phyloP scores from a whole-genome alignment of 2,113 vertebrate genomes.

The Halichoeres trimaculatus region DNA sequence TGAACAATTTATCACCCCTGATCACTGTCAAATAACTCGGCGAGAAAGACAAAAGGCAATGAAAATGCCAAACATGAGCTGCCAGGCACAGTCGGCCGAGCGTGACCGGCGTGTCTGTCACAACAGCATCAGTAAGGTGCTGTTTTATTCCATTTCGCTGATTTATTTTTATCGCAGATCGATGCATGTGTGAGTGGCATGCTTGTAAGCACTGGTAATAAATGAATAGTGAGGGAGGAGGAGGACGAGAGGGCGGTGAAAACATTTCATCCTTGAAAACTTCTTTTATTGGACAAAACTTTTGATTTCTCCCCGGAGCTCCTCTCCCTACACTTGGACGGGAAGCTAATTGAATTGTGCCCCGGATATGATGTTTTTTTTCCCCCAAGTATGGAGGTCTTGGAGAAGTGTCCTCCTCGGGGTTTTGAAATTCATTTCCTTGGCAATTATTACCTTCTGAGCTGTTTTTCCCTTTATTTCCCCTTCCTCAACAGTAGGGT shows the following conservation, averaged over 20 bases:
- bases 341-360: slow-evolving; percentile 78
- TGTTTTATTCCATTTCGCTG: slow-evolving; percentile 28
- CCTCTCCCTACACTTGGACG: slow-evolving; percentile 52
- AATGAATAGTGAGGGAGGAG: slow-evolving; percentile 33
- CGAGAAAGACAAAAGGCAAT: slow-evolving; percentile 63
- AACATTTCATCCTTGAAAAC: slow-evolving; percentile 66
- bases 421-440: slow-evolving; percentile 79
- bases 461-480: slow-evolving; percentile 69
- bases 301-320: slow-evolving; percentile 75
- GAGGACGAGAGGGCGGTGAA: slow-evolving; percentile 17
- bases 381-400: slow-evolving; percentile 57
- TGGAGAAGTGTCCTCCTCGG: slow-evolving; percentile 65
- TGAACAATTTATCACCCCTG: slow-evolving; percentile 80
- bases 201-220: slow-evolving; percentile 54
- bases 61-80: slow-evolving; percentile 59
- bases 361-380: slow-evolving; percentile 62
- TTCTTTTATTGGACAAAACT: slow-evolving; percentile 73
- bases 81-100: slow-evolving; percentile 50
- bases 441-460: slow-evolving; percentile 73
- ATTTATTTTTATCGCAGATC: slow-evolving; percentile 49
- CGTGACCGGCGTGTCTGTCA: slow-evolving; percentile 53
- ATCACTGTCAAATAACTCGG: slow-evolving; percentile 76
- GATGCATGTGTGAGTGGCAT: slow-evolving; percentile 43
- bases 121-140: slow-evolving; percentile 33
- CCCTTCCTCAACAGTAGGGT: slow-evolving; percentile 46